A percentile compares a stretch with the other conserved stretches of the same genome.
Conservation (phyloP, 2,113 vertebrate species). For the Dascyllus trimaculatus region DNA sequence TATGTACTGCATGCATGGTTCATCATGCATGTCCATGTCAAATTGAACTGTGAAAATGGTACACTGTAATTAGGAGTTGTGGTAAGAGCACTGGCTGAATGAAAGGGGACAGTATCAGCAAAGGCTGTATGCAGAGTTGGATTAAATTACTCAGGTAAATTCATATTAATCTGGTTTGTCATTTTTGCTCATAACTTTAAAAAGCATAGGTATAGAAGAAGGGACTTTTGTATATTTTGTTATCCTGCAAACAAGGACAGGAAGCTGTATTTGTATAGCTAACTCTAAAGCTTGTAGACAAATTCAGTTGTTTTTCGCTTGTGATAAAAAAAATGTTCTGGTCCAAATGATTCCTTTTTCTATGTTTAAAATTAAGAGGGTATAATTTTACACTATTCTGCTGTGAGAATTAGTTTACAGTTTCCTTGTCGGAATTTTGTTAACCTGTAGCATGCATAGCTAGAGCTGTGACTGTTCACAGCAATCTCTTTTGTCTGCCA, state of each 20-base stretch:
- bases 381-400: constrained; percentile 12
- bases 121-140: constrained; percentile 60
- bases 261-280: constrained; percentile 39
- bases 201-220: constrained; percentile 39
- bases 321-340: constrained; percentile 14
- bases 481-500: not conserved
- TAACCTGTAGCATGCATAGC: constrained; percentile 32
- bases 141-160: constrained; percentile 82
- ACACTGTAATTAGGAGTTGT: constrained; percentile 76
- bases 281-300: constrained; percentile 15
- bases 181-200: constrained; percentile 32
- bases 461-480: not conserved
- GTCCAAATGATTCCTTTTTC: constrained; percentile 45
- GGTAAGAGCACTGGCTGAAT: constrained; percentile 59
- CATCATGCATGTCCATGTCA: constrained; percentile 71
- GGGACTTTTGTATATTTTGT: constrained; percentile 55
- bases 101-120: constrained; percentile 43
- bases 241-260: constrained; percentile 29
- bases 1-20: constrained; percentile 62
- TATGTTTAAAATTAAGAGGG: constrained; percentile 15
- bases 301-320: constrained; percentile 9
- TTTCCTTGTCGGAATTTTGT: constrained; percentile 27
- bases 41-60: constrained; percentile 81
- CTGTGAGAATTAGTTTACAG: constrained; percentile 17
- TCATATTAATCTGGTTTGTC: constrained; percentile 63